Base-by-base conservation (phyloP, 1,140 invertebrate species). In the Trachymyrmex cornetzi region DNA sequence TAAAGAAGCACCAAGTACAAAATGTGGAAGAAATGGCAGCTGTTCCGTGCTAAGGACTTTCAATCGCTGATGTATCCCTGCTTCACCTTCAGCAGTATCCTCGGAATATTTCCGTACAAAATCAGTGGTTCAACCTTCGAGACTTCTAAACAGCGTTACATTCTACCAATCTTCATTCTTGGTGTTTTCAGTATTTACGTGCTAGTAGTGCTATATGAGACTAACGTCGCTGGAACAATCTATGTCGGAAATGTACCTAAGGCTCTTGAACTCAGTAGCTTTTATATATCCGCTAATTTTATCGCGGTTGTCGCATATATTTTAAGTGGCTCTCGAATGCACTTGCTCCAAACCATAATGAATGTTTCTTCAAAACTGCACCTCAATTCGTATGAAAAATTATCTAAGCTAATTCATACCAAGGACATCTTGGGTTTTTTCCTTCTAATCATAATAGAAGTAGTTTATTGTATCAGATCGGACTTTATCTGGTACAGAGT, bases 371-470 rank as follows among this genome's bases (percentile, higher is more conserved):
- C 87, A 0, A 87, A 87, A 19, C 24, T 94, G 0, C 87, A 94
- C 0, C 0, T 53, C 0, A 59, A 87, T 14, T 77, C 87, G 0
- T 94, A 93, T 30, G 57, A 81, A 38, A 48, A 67, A 38, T 63
- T 92, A 4, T 86, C 92, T 0, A 92, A 69, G 77, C 66, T 88
- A 1, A 82, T 94, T 11, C 93, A 94, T 6, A 12, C 69, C 0
- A 94, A 94, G 27, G 93, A 95, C 38, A 79, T 94, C 0, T 6
- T 93, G 0, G 88, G 92, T 0, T 92, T 93, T 14, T 0, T 91
- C 0, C 77, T 92, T 48, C 7, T 94, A 1, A 0, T 89, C 0
- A 14, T 44, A 0, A 85, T 92, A 27, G 0, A 67, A 1, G 64
- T 86, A 3, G 92, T 92, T n/a, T 79, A 14, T 93, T 75, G 59